Percentiles rank a stretch among this genome's conserved stretches.
Conservation (phyloP, 2,797 vertebrate genomes). For the Danio kyathit region DNA sequence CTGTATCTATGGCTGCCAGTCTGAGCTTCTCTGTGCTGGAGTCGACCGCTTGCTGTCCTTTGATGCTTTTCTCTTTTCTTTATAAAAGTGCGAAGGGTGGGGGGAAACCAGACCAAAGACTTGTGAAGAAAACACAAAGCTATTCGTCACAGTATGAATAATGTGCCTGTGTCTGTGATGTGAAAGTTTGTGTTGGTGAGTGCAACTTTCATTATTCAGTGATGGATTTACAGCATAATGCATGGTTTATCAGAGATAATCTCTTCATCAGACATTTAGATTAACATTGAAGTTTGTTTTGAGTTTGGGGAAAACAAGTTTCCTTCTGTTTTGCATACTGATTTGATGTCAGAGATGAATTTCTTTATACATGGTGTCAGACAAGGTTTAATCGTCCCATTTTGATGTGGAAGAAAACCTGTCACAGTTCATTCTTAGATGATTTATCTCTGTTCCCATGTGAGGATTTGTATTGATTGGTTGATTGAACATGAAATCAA, state of each 20-base stretch:
- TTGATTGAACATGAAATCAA: not conserved
- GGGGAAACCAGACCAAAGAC: constrained; percentile 33
- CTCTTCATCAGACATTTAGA: constrained; percentile 38
- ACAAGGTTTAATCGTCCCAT: not conserved
- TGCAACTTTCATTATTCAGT: not conserved
- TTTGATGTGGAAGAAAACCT: not conserved
- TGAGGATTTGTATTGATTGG: not conserved
- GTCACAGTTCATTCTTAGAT: not conserved
- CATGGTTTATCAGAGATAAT: constrained; percentile 42
- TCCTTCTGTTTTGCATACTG: constrained; percentile 10
- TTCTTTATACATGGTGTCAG: not conserved
- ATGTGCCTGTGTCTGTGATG: not conserved
- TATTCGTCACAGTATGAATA: constrained; percentile 40
- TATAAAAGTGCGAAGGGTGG: not conserved
- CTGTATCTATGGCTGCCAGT: constrained; percentile 48
- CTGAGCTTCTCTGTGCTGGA: constrained; percentile 43
- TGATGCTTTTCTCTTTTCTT: constrained; percentile 48
- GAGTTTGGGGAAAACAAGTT: not conserved
- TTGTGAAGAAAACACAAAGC: constrained; percentile 21
- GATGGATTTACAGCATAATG: not conserved
- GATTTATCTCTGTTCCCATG: not conserved
- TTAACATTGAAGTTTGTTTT: constrained; percentile 30
- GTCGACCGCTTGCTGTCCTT: constrained; percentile 49
- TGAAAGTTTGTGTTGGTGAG: constrained; percentile 24
- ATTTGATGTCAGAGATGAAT: constrained; percentile 8